Percentiles rank a stretch among this genome's conserved stretches.
phyloP scores from a whole-genome alignment of 2,797 vertebrate genomes.

The Pseudochirops corinnae region DNA sequence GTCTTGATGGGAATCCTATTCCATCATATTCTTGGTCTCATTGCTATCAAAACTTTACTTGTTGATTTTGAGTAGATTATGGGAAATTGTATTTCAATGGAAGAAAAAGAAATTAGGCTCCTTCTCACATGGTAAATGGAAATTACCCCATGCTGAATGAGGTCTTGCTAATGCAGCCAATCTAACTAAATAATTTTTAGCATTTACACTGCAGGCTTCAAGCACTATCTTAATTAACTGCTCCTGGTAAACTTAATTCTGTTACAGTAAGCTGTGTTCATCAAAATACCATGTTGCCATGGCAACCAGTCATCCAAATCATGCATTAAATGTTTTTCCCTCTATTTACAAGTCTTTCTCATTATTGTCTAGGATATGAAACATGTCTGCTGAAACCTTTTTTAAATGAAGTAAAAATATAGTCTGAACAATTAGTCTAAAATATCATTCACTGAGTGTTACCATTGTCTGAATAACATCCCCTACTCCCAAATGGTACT shows the following conservation, averaged over 20 bases:
- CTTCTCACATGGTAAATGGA: constrained; percentile 26
- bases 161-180: background rate
- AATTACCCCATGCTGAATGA: background rate
- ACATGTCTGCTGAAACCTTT: constrained; percentile 17
- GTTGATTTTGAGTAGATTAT: constrained; percentile 31
- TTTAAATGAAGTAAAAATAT: background rate
- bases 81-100: background rate
- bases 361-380: constrained; percentile 53
- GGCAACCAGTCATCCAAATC: constrained; percentile 57
- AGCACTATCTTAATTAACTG: constrained; percentile 58
- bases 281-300: constrained; percentile 60
- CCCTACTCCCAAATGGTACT: background rate
- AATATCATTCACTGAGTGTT: background rate
- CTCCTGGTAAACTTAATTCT: constrained; percentile 52
- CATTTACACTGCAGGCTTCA: constrained; percentile 44
- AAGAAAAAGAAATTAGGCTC: constrained; percentile 4
- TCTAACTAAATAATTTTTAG: background rate
- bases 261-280: constrained; percentile 57
- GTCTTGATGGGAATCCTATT: constrained; percentile 12
- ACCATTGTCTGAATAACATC: background rate
- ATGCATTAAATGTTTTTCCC: constrained; percentile 25
- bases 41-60: constrained; percentile 14
- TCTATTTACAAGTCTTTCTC: constrained; percentile 38
- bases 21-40: constrained; percentile 46
- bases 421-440: background rate